Evolutionary conservation across 2,113 vertebrate species (phyloP).

Genomic region (Leuciscus idus): DNA sequence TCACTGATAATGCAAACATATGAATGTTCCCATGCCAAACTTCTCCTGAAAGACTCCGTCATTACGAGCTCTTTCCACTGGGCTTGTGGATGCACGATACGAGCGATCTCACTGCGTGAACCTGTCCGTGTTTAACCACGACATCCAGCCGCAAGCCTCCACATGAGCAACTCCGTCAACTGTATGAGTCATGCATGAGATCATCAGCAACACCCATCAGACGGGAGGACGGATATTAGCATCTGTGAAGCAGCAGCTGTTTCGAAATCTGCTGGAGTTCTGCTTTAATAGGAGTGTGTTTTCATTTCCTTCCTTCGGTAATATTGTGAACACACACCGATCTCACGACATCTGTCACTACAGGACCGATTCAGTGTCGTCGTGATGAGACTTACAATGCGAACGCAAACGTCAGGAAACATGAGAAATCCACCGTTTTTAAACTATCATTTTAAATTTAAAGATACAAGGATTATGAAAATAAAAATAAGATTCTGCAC

Average conservation of each 20-base stretch:
- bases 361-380: not conserved
- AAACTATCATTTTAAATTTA: not conserved
- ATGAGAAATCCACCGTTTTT: not conserved
- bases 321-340: not conserved
- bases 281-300: not conserved
- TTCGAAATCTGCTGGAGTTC: not conserved
- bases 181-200: conserved; percentile 67
- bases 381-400: not conserved
- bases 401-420: not conserved
- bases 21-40: not conserved
- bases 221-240: not conserved
- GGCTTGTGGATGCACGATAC: conserved; percentile 38
- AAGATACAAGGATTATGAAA: not conserved
- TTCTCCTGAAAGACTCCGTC: not conserved
- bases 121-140: not conserved
- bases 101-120: not conserved
- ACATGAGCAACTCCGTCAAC: conserved; percentile 34
- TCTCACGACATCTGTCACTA: too few species aligned
- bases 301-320: conserved; percentile 44
- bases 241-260: not conserved
- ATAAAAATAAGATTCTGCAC: not conserved
- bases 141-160: conserved; percentile 33
- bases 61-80: not conserved
- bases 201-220: conserved; percentile 20
- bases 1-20: not conserved